Conservation (phyloP, 64 coral and sea anemone species). For the Trachythela sp. region DNA sequence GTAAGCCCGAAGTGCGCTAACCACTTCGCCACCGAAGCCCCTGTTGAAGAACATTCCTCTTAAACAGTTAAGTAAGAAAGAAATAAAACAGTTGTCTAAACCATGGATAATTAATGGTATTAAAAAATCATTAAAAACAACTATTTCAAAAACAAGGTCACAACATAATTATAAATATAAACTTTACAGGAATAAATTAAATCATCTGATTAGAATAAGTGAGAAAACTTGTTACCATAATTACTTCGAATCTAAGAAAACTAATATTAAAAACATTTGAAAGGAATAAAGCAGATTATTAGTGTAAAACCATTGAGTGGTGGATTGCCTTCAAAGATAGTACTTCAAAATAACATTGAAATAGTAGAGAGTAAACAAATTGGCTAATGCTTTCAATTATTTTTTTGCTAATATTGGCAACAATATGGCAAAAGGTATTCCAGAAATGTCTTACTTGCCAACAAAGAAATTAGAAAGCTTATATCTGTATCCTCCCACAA, state of each 20-base stretch:
- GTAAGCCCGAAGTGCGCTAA: too few relatives aligned
- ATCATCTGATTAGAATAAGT: background rate
- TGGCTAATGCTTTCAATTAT: background rate
- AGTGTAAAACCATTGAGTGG: background rate
- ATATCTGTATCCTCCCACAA: background rate
- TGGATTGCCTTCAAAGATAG: too few relatives aligned
- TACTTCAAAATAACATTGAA: slow-evolving; percentile 20
- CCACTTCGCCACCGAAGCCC: too few relatives aligned
- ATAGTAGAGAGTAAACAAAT: background rate
- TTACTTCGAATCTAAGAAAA: background rate
- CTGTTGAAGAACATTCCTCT: too few relatives aligned
- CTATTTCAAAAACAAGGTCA: background rate
- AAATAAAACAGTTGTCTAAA: too few relatives aligned
- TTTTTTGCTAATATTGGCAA: background rate
- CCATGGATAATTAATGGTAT: slow-evolving; percentile 1
- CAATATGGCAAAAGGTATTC: background rate
- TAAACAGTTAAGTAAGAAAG: too few relatives aligned
- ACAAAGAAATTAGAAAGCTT: background rate
- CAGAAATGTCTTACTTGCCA: background rate
- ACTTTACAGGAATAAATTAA: slow-evolving; percentile 40
- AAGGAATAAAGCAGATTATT: background rate
- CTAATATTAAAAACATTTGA: background rate
- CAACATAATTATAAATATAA: slow-evolving; percentile 21
- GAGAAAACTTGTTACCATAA: slow-evolving; percentile 28
- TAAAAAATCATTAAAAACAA: slow-evolving; percentile 16